Base-by-base conservation (phyloP, 2,888 invertebrate genomes). In the Coleophora deauratella region DNA sequence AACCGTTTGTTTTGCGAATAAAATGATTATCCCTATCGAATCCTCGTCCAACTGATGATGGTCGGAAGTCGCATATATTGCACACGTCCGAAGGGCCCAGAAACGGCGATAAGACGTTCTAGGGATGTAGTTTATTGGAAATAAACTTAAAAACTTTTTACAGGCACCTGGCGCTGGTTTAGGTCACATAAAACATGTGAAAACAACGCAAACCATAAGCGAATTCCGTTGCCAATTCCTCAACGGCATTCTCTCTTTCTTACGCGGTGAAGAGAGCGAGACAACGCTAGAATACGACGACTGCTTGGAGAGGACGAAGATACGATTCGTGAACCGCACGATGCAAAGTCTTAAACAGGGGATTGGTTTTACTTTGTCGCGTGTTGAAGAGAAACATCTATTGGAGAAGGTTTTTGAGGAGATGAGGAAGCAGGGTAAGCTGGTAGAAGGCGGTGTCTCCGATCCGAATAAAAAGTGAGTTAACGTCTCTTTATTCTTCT, bases 111-210 rank as follows among this genome's bases (percentile, higher is more conserved):
- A n/a, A n/a, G n/a, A n/a, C n/a, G n/a, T n/a, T n/a, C n/a, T n/a
- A n/a, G n/a, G n/a, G n/a, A n/a, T n/a, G n/a, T n/a, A n/a, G n/a
- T n/a, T n/a, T n/a, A n/a, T n/a, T n/a, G n/a, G n/a, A n/a, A n/a
- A n/a, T n/a, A n/a, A n/a, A n/a, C n/a, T n/a, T n/a, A n/a, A n/a
- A n/a, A n/a, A n/a, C n/a, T n/a, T n/a, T 31, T 33, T 35, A 1
- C 35, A 54, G 57, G 27, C 45, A 1, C 15, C 41, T 7, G 45
- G 49, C 9, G 52, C 52, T 0, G 55, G 54, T 1, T 34, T 55
- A 8, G 54, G 54, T 7, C 53, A 54, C 42, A 41, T 50, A 4
- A 38, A 33, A n/a, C 35, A 37, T 8, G 30, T 34, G n/a, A 38
- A 35, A 3, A 3, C 28, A 0, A 31, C 27, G 3, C 13, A 33